Base-by-base conservation (phyloP, 2,113 vertebrate species). In the Turdus rufiventris region DNA sequence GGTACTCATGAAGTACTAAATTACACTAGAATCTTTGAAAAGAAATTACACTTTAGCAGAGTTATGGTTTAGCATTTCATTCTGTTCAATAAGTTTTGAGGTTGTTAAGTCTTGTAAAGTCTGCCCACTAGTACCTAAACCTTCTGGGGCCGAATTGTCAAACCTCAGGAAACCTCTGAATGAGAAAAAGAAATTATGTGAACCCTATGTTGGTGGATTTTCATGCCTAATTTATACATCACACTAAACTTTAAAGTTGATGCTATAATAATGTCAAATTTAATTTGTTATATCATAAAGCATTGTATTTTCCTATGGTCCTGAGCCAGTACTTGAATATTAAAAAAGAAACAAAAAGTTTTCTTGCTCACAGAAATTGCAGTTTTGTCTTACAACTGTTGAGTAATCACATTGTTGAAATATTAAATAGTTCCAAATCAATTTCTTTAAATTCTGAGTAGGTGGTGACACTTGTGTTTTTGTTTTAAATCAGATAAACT, bases 401-500 rank as follows among this genome's bases (percentile, higher is more conserved):
- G 66, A 80, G 20, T 56, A 83, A 40, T 70, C 20, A 29, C 20
- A 82, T 74, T 4, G 18, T 90, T 71, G 65, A 57, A 33, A 88
- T 85, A 50, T n/a, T 34, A 76, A 89, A 33, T 91, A 47, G 84
- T 86, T 92, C 51, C 40, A 57, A 78, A 93, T 92, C 1, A 57
- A 73, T 38, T 88, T 16, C 38, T 88, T 65, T 91, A 65, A 75
- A 88, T 88, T 96, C 63, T 54, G 47, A 93, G 33, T 90, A 96
- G 60, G 5, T 58, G 25, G 2, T 92, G 73, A 85, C 66, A 15
- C 29, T 89, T 4, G 29, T 40, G 8, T 2, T 93, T 38, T 78
- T 94, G 80, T 88, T 92, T 96, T 53, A 67, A n/a, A 82, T 96
- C 83, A 99, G 99, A 99, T 99, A 97, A 99, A 99, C 96, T 96